These are phyloP conservation scores for Hephaestus fuliginosus DNA, from an alignment of 2,797 vertebrate species.

Conservation along the genomic window DNA sequence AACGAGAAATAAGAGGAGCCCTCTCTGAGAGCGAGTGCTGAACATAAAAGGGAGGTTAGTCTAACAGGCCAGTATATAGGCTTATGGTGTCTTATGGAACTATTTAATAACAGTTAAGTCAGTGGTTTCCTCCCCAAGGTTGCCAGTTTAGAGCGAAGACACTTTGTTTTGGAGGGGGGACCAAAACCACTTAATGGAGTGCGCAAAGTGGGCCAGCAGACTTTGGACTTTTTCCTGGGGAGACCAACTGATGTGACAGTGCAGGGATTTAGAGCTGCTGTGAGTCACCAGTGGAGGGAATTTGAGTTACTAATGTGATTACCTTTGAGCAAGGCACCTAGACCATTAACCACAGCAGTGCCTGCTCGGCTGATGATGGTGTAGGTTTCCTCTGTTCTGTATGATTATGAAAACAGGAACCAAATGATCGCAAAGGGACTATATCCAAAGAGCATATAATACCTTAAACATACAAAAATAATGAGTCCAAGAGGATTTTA, in stretches of 20 bases:
- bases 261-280: constrained; percentile 1
- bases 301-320: background rate
- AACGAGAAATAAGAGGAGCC: background rate
- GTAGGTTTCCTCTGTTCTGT: background rate
- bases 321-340: constrained; percentile 55
- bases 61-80: constrained; percentile 9
- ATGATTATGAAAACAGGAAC: constrained; percentile 42
- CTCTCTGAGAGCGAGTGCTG: constrained; percentile 3
- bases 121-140: constrained; percentile 49
- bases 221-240: constrained; percentile 41
- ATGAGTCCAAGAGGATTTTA: constrained; percentile 8
- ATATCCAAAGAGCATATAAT: background rate
- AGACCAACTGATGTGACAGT: constrained; percentile 40
- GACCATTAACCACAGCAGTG: background rate
- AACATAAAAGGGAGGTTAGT: constrained; percentile 32
- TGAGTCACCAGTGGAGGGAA: constrained; percentile 17
- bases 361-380: background rate
- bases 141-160: constrained; percentile 50
- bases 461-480: constrained; percentile 21
- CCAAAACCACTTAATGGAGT: constrained; percentile 50
- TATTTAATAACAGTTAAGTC: constrained; percentile 60
- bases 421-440: background rate
- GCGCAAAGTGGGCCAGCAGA: constrained; percentile 46
- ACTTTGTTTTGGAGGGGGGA: constrained; percentile 60
- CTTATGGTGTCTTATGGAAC: constrained; percentile 52